Evolutionary conservation across 2,113 vertebrate species (phyloP), one percentile per base, ranked within the genome.

Genomic region (Peucedramus taeniatus): DNA sequence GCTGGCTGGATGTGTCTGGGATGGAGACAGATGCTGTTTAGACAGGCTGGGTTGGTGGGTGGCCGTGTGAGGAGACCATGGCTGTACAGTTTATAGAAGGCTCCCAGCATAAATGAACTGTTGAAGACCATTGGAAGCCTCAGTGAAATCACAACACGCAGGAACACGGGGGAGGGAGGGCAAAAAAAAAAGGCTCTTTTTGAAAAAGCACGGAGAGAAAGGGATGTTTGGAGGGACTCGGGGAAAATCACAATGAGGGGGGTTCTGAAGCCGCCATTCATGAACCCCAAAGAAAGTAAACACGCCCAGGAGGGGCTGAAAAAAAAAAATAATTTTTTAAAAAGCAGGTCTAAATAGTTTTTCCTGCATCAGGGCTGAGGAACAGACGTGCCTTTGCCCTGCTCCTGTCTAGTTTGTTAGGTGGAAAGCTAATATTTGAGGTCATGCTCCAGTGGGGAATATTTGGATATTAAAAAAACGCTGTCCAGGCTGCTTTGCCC

Each of bases 141-240:
- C 98, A 98, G 97, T 98, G 99, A 98, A 99, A 99, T 99, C 99
- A 99, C 98, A 99, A 99, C 99, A 99, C 96, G 96, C 94, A 93
- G 95, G 91, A 97, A 96, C 88, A 93, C 11, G 42, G 94, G 90
- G 82, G 92, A 87, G 81, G 79, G 90, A 77, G 50, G 61, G 50
- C 15, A 3, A 16, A 49, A 82, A 83, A 92, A 91, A 78, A 64
- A 19, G 93, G 39, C 54, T 86, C 80, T 76, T 80, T 84, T 84
- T 75, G 31, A 49, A 68, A 83, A 49, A 23, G 59, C 82, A 80
- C 31, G 1, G 47, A 64, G 64, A 93, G 77, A 91, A 94, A 61
- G 42, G 82, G 91, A 93, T 86, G 91, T 95, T 96, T 97, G 93
- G 93, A 95, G 86, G 95, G 95, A 79, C 72, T 86, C 60, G 71